Base-by-base conservation (phyloP, 2,797 vertebrate species). In the Thamnophis elegans region DNA sequence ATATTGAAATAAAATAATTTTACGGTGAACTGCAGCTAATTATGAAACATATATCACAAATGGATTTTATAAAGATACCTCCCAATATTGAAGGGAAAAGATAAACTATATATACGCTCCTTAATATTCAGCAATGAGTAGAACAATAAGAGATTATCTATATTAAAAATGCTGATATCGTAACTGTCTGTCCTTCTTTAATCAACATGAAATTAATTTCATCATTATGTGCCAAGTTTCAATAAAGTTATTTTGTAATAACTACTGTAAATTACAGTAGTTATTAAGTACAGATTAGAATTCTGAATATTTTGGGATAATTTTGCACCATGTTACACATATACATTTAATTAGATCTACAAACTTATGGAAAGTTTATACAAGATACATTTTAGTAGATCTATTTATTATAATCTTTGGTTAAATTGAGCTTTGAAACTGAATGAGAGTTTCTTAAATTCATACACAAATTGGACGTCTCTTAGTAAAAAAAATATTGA, bases 401-500 rank as follows among this genome's bases (percentile, higher is more conserved):
- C n/a, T 86, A 60, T 55, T 65, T 89, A 89, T 91, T 60, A 25
- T 20, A 36, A 55, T 85, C 25, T 73, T 92, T 56, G 85, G 85
- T 36, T 93, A 93, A 92, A 51, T 54, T 22, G 8, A 91, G 51
- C 59, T 42, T 51, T 94, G 88, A 51, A 51, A 87, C 22, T 25
- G 11, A 2, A 91, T 90, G 3, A 0, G 0, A 25, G 68, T 9
- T 20, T 36, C n/a, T 18, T 89, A 90, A 51, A 82, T 91, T 91
- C 85, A 92, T 0, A 0, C 18, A 59, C 91, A 95, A 55, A 94
- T 47, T 93, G n/a, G 2, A 58, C 55, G 2, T 78, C 18, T 91
- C 95, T 94, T 91, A 89, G 92, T 65, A 93, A 95, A 94, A 93
- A 60, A 42, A 0, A 0, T 78, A 95, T 96, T 93, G 94, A 94